Evolutionary conservation across 2,888 invertebrate genomes (phyloP).

Genomic region (Drosophila neotestacea): DNA sequence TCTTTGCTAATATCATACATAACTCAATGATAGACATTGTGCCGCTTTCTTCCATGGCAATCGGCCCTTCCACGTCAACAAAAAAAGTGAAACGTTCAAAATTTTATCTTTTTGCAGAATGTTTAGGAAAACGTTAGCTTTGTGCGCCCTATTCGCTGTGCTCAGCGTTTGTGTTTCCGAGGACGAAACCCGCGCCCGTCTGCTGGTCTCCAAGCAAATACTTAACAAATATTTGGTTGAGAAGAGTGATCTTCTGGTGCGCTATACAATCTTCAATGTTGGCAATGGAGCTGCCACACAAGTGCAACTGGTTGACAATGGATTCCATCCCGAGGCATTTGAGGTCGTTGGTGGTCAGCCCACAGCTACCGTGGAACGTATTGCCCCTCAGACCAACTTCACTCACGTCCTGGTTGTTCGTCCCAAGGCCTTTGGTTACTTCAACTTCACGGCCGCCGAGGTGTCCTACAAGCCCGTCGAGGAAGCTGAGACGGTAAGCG

Average conservation of each 20-base stretch:
- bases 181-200: conserved; percentile 91
- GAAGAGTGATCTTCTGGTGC: conserved; percentile 97
- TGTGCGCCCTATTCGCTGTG: conserved; percentile 75
- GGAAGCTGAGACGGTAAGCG: conserved; percentile 89
- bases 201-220: conserved; percentile 96
- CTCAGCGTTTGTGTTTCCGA: conserved; percentile 80
- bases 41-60: conserved; percentile 19
- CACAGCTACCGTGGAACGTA: conserved; percentile 93
- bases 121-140: conserved; percentile 63
- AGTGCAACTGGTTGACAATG: conserved; percentile 93
- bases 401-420: conserved; percentile 96
- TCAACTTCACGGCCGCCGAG: conserved; percentile 98
- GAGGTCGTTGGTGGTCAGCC: conserved; percentile 95
- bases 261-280: conserved; percentile 97
- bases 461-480: conserved; percentile 94
- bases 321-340: conserved; percentile 97
- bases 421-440: conserved; percentile 96
- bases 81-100: conserved; percentile 65
- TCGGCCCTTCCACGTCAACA: conserved; percentile 80
- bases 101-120: conserved; percentile 62
- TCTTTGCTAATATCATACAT: conserved; percentile 10
- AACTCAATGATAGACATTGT: background rate
- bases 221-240: conserved; percentile 98
- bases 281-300: conserved; percentile 96
- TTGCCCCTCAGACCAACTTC: conserved; percentile 96